phyloP scores from a whole-genome alignment of 2,797 vertebrate genomes.

The Leucoraja ocellata region DNA sequence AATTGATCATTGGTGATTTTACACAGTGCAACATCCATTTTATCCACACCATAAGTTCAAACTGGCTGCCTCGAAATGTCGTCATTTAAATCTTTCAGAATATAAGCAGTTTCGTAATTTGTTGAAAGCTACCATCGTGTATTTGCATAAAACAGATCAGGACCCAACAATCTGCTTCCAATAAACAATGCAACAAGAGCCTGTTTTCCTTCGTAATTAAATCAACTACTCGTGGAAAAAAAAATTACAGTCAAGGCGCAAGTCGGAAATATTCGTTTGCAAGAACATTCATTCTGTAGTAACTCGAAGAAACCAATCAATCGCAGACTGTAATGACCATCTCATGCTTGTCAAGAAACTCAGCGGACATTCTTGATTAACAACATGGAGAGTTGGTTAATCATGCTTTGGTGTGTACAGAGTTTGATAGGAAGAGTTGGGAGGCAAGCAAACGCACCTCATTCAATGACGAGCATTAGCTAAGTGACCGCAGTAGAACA shows the following conservation, averaged over 20 bases:
- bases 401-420: not conserved
- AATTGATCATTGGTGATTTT: conserved; percentile 14
- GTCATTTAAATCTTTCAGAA: not conserved
- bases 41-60: not conserved
- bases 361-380: not conserved
- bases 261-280: not conserved
- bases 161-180: not conserved
- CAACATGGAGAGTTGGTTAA: not conserved
- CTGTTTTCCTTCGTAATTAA: not conserved
- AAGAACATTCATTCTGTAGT: not conserved
- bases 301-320: not conserved
- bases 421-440: not conserved
- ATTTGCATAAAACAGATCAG: not conserved
- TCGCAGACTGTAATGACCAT: not conserved
- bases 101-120: not conserved
- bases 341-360: not conserved
- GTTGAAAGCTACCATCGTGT: not conserved
- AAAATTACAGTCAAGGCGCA: not conserved
- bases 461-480: not conserved
- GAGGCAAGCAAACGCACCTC: not conserved
- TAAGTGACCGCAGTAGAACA: not conserved
- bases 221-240: not conserved
- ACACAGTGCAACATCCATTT: not conserved
- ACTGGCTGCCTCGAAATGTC: not conserved
- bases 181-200: not conserved